A percentile compares a stretch with the other conserved stretches of the same genome.
phyloP scores from a whole-genome alignment of 2,113 vertebrate genomes.

The Cettia cetti region DNA sequence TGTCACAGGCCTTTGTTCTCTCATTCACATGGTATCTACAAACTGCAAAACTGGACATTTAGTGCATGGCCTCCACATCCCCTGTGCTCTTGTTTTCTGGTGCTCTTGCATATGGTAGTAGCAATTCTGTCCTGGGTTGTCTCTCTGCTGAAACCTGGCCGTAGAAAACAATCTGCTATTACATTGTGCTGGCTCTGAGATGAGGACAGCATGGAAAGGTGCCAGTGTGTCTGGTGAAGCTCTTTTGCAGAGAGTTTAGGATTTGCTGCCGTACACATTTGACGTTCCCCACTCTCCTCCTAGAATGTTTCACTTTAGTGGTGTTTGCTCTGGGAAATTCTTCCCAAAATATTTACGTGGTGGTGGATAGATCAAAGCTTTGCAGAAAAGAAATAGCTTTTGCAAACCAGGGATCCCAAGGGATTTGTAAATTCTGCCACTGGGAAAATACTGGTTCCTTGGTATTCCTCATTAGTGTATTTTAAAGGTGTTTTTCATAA shows the following conservation, averaged over 20 bases:
- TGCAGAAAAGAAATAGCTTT: background rate
- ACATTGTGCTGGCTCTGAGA: background rate
- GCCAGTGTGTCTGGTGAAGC: background rate
- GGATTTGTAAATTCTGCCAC: background rate
- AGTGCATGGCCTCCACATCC: background rate
- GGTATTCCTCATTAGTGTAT: background rate
- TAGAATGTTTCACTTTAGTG: background rate
- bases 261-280: background rate
- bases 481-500: background rate
- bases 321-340: background rate
- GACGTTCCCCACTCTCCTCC: background rate
- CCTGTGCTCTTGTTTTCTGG: background rate
- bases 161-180: fast-evolving
- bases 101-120: background rate
- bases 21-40: background rate
- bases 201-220: background rate
- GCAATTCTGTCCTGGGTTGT: background rate
- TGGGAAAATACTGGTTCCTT: background rate
- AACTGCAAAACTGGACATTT: background rate
- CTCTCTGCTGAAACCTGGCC: background rate
- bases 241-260: background rate
- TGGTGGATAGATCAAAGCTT: background rate
- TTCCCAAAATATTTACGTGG: constrained; percentile 15
- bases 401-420: background rate
- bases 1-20: background rate